A percentile compares a stretch with the other conserved stretches of the same genome.
Conservation (phyloP, 2,113 vertebrate genomes). For the Serinus canaria region DNA sequence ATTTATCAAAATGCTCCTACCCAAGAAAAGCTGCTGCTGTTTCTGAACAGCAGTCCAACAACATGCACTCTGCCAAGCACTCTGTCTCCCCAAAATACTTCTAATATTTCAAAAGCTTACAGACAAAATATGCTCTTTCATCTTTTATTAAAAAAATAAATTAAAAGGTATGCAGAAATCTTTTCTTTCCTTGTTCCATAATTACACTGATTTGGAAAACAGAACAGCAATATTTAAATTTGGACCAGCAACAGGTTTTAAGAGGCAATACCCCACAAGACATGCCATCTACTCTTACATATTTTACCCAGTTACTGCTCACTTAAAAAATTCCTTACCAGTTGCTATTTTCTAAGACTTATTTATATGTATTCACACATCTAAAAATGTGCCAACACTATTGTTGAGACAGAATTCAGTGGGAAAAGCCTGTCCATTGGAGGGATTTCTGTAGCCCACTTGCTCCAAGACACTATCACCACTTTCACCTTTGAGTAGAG, state of each 20-base stretch:
- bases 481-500: background rate
- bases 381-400: background rate
- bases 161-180: background rate
- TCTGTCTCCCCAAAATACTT: background rate
- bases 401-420: background rate
- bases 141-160: background rate
- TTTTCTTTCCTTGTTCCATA: background rate
- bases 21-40: background rate
- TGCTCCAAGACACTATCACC: background rate
- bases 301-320: background rate
- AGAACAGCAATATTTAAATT: background rate
- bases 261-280: background rate
- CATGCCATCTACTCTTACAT: background rate
- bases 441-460: background rate
- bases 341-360: background rate
- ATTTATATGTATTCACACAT: background rate
- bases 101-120: background rate
- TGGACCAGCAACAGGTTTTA: background rate
- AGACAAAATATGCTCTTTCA: background rate
- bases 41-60: background rate
- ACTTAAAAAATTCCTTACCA: background rate
- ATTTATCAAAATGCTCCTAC: background rate
- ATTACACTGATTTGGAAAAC: background rate
- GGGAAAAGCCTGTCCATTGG: background rate
- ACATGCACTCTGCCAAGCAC: background rate